Conservation (phyloP, 1,140 invertebrate species). For the Zaprionus taronus region DNA sequence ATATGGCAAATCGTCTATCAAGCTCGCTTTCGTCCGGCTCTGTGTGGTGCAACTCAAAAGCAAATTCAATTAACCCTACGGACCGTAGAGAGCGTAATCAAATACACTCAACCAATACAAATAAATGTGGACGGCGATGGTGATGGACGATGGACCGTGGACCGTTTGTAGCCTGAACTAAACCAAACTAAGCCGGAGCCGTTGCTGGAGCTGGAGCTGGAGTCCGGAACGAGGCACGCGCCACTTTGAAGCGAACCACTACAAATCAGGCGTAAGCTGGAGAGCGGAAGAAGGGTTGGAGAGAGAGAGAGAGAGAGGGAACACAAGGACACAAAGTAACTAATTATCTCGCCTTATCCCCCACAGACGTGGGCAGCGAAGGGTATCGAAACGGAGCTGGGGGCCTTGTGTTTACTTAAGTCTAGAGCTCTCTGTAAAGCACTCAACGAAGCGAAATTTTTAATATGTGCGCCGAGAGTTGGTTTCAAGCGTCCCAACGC, state of each 20-base stretch:
- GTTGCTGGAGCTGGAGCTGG: not conserved
- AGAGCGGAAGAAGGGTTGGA: no score
- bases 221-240: slow-evolving; percentile 58
- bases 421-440: slow-evolving; percentile 27
- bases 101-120: slow-evolving; percentile 81
- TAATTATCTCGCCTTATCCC: slow-evolving; percentile 80
- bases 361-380: slow-evolving; percentile 8
- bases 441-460: slow-evolving; percentile 55
- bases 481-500: not conserved
- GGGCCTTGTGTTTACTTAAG: slow-evolving; percentile 55
- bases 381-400: not conserved
- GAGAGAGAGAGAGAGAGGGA: not conserved
- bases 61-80: slow-evolving; percentile 82
- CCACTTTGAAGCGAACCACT: slow-evolving; percentile 55
- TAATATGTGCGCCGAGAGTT: slow-evolving; percentile 47
- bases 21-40: slow-evolving; percentile 5
- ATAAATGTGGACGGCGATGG: slow-evolving; percentile 47
- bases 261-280: slow-evolving; percentile 52
- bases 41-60: slow-evolving; percentile 60
- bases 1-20: slow-evolving; percentile 46
- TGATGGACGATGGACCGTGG: slow-evolving; percentile 22
- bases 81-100: slow-evolving; percentile 78
- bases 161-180: slow-evolving; percentile 33
- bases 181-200: slow-evolving; percentile 47
- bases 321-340: slow-evolving; percentile 78